phyloP scores from a whole-genome alignment of 2,888 invertebrate species.

The Gari tellinella region DNA sequence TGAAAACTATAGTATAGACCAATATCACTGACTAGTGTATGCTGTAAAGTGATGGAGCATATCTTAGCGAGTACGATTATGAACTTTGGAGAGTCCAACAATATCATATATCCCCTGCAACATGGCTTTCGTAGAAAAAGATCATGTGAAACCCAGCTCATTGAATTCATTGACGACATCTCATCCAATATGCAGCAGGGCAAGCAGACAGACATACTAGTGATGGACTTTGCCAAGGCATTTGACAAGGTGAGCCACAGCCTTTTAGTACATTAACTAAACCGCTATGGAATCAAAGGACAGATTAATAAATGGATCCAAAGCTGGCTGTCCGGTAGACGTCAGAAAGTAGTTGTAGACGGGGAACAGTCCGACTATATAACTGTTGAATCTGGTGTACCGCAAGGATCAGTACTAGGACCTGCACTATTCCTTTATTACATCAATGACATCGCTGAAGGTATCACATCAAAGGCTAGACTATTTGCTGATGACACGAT shows the following conservation, averaged over 20 bases:
- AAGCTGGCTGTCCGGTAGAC: background rate
- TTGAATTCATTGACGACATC: background rate
- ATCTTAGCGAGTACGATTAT: background rate
- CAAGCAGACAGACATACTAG: background rate
- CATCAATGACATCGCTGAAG: background rate
- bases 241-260: background rate
- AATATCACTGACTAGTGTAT: constrained; percentile 15
- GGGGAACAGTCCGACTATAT: background rate
- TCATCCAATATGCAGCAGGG: background rate
- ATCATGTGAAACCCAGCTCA: background rate
- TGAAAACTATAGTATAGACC: constrained; percentile 7
- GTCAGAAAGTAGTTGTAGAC: background rate
- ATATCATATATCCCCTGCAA: background rate
- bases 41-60: constrained; percentile 3
- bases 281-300: constrained; percentile 26
- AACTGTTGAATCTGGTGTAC: too few species aligned
- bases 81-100: background rate
- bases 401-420: background rate
- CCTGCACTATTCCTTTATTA: background rate
- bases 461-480: constrained; percentile 7
- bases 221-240: constrained; percentile 42
- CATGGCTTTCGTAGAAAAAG: background rate
- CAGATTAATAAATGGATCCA: constrained; percentile 10
- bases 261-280: background rate
- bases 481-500: constrained; percentile 13